A percentile compares a stretch with the other conserved stretches of the same genome.
These are phyloP conservation scores for Morbakka virulenta DNA, from an alignment of 30 jellyfish, hydroid and myxozoan genomes.

Conservation along the genomic window DNA sequence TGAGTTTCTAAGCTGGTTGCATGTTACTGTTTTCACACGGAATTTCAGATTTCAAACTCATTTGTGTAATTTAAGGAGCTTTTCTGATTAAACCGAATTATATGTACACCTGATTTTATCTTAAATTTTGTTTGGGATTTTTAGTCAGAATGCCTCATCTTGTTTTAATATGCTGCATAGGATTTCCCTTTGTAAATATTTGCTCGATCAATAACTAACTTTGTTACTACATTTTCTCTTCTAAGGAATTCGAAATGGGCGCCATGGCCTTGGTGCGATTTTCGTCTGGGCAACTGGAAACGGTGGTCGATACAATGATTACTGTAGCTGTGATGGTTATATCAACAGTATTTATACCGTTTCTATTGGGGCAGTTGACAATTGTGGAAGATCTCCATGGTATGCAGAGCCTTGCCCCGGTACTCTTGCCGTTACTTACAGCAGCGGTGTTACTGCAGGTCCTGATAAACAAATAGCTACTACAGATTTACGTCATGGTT, in stretches of 20 bases:
- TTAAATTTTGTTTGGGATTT: too few relatives aligned
- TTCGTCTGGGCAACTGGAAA: conserved; percentile 99
- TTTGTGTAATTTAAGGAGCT: too few relatives aligned
- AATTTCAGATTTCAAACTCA: too few relatives aligned
- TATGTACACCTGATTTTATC: too few relatives aligned
- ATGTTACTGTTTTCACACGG: too few relatives aligned
- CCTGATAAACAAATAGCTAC: conserved; percentile 84
- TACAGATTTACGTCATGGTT: conserved; percentile 81
- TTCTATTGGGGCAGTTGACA: conserved; percentile 98
- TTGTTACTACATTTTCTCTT: background rate
- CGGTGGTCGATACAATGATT: conserved; percentile 88
- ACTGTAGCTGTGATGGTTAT: conserved; percentile 98
- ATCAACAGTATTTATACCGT: conserved; percentile 83
- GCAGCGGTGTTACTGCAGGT: conserved; percentile 90
- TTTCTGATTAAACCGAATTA: too few relatives aligned
- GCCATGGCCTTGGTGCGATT: conserved; percentile 88
- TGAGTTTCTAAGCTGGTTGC: too few relatives aligned
- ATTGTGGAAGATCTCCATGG: conserved; percentile 98
- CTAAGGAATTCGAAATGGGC: conserved; percentile 74
- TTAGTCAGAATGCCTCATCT: too few relatives aligned
- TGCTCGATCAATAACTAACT: background rate
- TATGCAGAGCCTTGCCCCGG: conserved; percentile 99
- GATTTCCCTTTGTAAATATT: too few relatives aligned
- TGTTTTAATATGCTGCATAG: too few relatives aligned
- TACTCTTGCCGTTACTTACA: conserved; percentile 96